Evolutionary conservation across 2,888 invertebrate genomes (phyloP).

Genomic region (Drosophila bunnanda): DNA sequence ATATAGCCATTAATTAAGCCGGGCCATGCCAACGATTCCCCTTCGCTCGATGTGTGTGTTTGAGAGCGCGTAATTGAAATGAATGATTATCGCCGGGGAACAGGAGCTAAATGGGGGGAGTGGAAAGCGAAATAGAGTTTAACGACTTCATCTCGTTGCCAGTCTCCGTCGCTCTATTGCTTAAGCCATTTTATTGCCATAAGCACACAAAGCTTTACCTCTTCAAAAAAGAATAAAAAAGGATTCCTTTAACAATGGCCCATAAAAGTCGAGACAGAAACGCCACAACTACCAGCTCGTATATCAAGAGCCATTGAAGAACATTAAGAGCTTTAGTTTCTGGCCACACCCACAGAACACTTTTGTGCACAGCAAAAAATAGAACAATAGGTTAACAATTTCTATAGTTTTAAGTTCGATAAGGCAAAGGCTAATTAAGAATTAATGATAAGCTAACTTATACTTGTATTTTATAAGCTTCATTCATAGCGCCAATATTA

Average conservation of each 20-base stretch:
- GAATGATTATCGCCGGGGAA: constrained; percentile 39
- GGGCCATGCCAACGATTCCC: constrained; percentile 17
- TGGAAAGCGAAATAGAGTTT: neutral
- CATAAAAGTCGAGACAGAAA: constrained; percentile 28
- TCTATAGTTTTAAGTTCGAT: too few relatives aligned
- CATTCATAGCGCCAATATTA: too few relatives aligned
- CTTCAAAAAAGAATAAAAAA: constrained; percentile 13
- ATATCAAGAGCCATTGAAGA: constrained; percentile 72
- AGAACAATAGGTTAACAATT: neutral
- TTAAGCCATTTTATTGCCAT: constrained; percentile 37
- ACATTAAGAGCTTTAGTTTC: constrained; percentile 61
- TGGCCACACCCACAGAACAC: constrained; percentile 17
- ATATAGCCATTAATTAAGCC: constrained; percentile 58
- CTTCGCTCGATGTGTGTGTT: constrained; percentile 8
- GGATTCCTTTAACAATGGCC: constrained; percentile 35
- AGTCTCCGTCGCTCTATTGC: constrained; percentile 6
- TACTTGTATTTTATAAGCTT: neutral
- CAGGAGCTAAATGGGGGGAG: constrained; percentile 9
- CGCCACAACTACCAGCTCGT: constrained; percentile 42
- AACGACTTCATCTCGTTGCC: neutral
- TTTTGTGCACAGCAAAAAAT: constrained; percentile 23
- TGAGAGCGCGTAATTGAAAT: constrained; percentile 36
- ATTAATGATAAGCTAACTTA: neutral
- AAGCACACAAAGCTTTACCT: constrained; percentile 17
- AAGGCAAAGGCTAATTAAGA: too few relatives aligned